Evolutionary conservation across 2,797 vertebrate genomes (phyloP).

Genomic region (Myotis vivesi): DNA sequence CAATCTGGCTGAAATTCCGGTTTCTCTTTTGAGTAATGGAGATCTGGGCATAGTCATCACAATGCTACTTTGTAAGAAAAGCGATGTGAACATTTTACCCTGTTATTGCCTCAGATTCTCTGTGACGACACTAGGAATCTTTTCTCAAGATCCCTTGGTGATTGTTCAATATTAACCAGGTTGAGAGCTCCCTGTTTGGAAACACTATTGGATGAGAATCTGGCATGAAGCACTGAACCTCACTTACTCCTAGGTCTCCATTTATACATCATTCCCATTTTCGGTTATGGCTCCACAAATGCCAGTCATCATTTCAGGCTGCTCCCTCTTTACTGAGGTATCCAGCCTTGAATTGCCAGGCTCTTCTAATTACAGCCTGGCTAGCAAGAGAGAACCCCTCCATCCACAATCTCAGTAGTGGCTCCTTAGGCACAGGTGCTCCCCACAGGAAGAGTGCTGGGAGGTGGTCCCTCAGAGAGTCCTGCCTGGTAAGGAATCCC

Average conservation of each 20-base stretch:
- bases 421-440: background rate
- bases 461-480: background rate
- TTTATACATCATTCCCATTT: background rate
- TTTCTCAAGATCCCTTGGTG: background rate
- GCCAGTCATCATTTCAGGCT: background rate
- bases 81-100: background rate
- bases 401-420: background rate
- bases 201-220: background rate
- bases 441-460: background rate
- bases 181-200: background rate
- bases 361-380: background rate
- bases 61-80: background rate
- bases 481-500: background rate
- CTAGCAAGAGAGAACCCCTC: background rate
- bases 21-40: background rate
- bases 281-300: background rate
- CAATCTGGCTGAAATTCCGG: background rate
- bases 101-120: background rate
- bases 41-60: background rate
- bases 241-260: background rate
- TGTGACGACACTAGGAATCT: background rate
- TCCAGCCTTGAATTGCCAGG: background rate
- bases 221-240: background rate
- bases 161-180: background rate
- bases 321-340: background rate